Conservation (phyloP, 2,888 invertebrate genomes). For the Heliconius aoede region DNA sequence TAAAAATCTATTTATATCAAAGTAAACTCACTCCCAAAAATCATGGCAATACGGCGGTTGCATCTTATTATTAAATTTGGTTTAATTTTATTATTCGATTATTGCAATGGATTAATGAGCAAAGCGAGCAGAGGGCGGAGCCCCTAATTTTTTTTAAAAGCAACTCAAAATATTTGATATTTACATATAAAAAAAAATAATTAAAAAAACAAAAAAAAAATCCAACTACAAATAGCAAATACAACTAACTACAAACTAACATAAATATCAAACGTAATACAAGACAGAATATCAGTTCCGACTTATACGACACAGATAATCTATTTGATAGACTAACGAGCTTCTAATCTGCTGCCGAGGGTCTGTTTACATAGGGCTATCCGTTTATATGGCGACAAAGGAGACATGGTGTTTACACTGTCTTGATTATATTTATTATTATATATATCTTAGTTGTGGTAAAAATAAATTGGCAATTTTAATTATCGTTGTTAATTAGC, state of each 20-base stretch:
- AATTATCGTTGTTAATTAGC: conserved; percentile 8
- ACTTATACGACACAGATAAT: conserved; percentile 39
- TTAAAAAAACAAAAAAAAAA: background rate
- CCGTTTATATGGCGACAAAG: conserved; percentile 28
- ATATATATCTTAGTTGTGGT: background rate
- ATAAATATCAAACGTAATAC: conserved; percentile 25
- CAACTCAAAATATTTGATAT: too few relatives aligned
- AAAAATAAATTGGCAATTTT: conserved; percentile 20
- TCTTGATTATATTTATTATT: conserved; percentile 26
- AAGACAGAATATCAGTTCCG: conserved; percentile 31
- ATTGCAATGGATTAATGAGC: too few relatives aligned
- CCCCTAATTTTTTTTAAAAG: too few relatives aligned
- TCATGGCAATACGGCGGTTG: too few relatives aligned
- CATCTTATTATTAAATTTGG: too few relatives aligned
- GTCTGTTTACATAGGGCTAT: conserved; percentile 34
- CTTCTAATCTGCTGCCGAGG: conserved; percentile 41
- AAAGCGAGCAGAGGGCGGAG: too few relatives aligned
- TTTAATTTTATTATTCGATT: too few relatives aligned
- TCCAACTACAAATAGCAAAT: background rate
- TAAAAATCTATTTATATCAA: too few relatives aligned
- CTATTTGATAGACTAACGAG: conserved; percentile 46
- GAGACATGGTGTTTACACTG: conserved; percentile 16
- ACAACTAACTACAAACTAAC: background rate
- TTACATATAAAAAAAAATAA: too few relatives aligned
- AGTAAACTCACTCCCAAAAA: too few relatives aligned